These are phyloP conservation scores for Psittacula cyanocephala DNA, from an alignment of 2,113 vertebrate species.

Conservation along the genomic window DNA sequence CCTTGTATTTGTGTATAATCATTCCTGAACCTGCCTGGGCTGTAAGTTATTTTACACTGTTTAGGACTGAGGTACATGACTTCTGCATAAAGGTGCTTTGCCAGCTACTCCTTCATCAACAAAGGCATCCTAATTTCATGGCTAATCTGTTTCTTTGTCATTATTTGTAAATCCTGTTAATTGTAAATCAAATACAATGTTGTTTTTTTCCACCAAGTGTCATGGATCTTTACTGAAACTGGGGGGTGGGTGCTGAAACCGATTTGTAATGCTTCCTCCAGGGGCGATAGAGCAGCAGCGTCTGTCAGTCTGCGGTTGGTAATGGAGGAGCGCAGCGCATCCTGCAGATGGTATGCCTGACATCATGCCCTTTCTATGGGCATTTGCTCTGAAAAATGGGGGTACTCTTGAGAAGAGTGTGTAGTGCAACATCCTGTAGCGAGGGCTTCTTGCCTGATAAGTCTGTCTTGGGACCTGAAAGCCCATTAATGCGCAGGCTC, in stretches of 20 bases:
- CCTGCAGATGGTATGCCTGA: conserved; percentile 18
- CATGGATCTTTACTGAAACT: conserved; percentile 27
- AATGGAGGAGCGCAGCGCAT: not conserved
- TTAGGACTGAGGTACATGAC: conserved; percentile 45
- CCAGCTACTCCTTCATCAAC: conserved; percentile 52
- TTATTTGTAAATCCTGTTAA: conserved; percentile 80
- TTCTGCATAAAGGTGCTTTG: conserved; percentile 46
- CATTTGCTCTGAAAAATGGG: conserved; percentile 43
- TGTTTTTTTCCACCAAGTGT: conserved; percentile 75
- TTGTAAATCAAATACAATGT: conserved; percentile 79
- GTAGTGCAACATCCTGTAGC: not conserved
- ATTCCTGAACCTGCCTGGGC: conserved; percentile 39
- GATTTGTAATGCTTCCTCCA: not conserved
- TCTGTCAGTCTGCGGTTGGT: not conserved
- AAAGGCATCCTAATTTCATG: conserved; percentile 51
- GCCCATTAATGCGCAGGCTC: not conserved
- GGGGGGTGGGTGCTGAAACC: not conserved
- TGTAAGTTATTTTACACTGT: conserved; percentile 48
- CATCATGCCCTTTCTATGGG: not conserved
- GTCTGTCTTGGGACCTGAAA: not conserved
- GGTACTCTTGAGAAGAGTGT: not conserved
- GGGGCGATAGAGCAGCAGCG: not conserved
- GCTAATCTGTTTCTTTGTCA: conserved; percentile 65
- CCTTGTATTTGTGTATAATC: conserved; percentile 11
- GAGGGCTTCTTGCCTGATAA: not conserved